Percentiles rank a stretch among this genome's conserved stretches.
Conservation (phyloP, 2,888 invertebrate species). For the Chaitophorus viminalis region DNA sequence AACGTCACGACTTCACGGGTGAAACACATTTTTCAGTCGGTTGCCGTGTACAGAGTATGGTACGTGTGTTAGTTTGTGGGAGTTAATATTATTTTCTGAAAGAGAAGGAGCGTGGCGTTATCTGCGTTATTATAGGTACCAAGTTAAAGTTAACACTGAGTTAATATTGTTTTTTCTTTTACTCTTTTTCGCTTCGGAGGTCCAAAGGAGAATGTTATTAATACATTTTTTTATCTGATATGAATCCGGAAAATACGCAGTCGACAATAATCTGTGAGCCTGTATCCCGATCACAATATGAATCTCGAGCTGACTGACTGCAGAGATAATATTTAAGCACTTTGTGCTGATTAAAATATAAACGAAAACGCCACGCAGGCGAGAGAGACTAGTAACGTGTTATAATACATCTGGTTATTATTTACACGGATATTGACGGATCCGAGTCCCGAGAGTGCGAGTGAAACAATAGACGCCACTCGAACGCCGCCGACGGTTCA, state of each 20-base stretch:
- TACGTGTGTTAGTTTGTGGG: neutral
- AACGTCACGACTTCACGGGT: neutral
- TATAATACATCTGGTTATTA: neutral
- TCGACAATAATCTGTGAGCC: slow-evolving; percentile 1
- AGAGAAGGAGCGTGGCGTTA: neutral
- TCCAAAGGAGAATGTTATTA: neutral
- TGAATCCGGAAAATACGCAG: slow-evolving; percentile 23
- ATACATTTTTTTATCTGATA: neutral
- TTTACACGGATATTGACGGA: neutral
- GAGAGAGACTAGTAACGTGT: neutral
- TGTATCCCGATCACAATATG: slow-evolving; percentile 1
- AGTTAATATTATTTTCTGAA: neutral
- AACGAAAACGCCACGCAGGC: neutral
- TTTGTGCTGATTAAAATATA: neutral
- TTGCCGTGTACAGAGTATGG: neutral
- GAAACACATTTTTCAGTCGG: neutral
- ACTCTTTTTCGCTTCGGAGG: neutral
- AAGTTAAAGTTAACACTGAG: neutral
- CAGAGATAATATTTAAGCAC: slow-evolving; percentile 33
- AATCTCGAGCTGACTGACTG: neutral
- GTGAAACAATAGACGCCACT: neutral
- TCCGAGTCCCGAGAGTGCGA: neutral
- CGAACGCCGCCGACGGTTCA: neutral
- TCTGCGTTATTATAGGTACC: neutral
- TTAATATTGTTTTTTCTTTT: too few species aligned